A percentile compares a stretch with the other conserved stretches of the same genome.
These are phyloP conservation scores for Eupleurogrammus muticus DNA, from an alignment of 2,797 vertebrate species.

Conservation along the genomic window DNA sequence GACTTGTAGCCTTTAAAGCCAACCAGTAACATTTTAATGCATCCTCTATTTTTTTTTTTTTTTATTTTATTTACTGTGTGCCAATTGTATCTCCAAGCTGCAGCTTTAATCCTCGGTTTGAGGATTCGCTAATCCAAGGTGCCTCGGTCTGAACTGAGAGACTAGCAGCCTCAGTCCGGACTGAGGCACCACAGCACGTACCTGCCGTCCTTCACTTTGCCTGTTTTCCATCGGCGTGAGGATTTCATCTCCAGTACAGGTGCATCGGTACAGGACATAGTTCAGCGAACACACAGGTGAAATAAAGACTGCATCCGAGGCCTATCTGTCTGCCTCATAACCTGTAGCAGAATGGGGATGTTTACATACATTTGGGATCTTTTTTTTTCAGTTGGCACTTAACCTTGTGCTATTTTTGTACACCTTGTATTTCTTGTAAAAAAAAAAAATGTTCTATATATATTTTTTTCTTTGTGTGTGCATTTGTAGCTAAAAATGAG, in stretches of 20 bases:
- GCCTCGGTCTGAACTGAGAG: constrained; percentile 38
- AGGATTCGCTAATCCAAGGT: constrained; percentile 40
- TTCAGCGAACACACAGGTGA: constrained; percentile 36
- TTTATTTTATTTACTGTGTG: constrained; percentile 1
- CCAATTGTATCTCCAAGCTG: constrained; percentile 46
- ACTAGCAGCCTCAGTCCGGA: not conserved
- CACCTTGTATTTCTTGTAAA: constrained; percentile 59
- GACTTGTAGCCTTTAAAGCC: constrained; percentile 40
- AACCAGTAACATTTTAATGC: constrained; percentile 48
- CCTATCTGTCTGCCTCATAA: constrained; percentile 47
- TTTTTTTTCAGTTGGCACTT: constrained; percentile 66
- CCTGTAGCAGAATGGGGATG: constrained; percentile 81
- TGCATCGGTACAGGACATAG: constrained; percentile 10
- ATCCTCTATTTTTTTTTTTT: constrained; percentile 26
- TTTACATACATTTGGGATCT: constrained; percentile 76
- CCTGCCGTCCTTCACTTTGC: constrained; percentile 39
- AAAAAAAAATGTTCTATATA: constrained; percentile 53
- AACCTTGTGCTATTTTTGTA: constrained; percentile 74
- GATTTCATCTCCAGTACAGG: constrained; percentile 17
- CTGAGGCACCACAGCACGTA: constrained; percentile 38
- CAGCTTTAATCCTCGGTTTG: constrained; percentile 45
- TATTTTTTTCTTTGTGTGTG: constrained; percentile 52
- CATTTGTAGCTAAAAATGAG: constrained; percentile 67
- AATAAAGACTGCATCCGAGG: constrained; percentile 36
- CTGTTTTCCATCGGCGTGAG: constrained; percentile 48